Base-by-base conservation (phyloP, 2,797 vertebrate species). In the Muraenolepis orangiensis region DNA sequence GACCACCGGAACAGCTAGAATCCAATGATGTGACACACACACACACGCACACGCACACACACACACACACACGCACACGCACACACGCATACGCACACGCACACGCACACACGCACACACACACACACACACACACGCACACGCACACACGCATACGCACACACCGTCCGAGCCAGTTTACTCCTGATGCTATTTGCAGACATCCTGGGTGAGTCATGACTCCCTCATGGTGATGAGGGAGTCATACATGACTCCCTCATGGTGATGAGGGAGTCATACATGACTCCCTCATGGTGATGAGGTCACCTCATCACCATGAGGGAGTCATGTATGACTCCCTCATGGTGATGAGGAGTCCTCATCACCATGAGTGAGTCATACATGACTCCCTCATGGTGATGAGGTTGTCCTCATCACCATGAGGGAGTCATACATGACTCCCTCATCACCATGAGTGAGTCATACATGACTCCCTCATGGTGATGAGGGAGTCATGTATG, bases 21-120 rank as follows among this genome's bases (percentile, higher is more conserved):
- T n/a, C 97, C 92, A 98, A 98, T 93, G 97, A 99, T 95, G 97
- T 99, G 95, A 99, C 97, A 97, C 80, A 7, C 42, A 26, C 31
- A 12, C 13, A 51, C 11, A 68, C 6, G 71, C 30, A 18, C 38
- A 46, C 40, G n/a, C n/a, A n/a, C n/a, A 46, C 40, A 46, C 40
- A 46, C 32, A 3, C 32, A 3, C 40, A 46, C 40, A 46, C 40
- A 46, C 40, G 2, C 14, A 46, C 40, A 46, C 40, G 18, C 40
- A 46, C 40, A 18, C 40, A 46, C 8, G 11, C 36, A 38, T 10
- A 40, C 38, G 12, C 38, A 40, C 11, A 40, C 12, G 38, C 38
- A 40, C 38, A n/a, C n/a, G n/a, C n/a, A n/a, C n/a, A n/a, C n/a
- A n/a, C n/a, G n/a, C 40, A 42, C 40, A 42, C 13, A 42, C 38